Percentiles rank a stretch among this genome's conserved stretches.
Evolutionary conservation across 2,888 invertebrate species (phyloP).

Genomic region (Notodonta ziczac): DNA sequence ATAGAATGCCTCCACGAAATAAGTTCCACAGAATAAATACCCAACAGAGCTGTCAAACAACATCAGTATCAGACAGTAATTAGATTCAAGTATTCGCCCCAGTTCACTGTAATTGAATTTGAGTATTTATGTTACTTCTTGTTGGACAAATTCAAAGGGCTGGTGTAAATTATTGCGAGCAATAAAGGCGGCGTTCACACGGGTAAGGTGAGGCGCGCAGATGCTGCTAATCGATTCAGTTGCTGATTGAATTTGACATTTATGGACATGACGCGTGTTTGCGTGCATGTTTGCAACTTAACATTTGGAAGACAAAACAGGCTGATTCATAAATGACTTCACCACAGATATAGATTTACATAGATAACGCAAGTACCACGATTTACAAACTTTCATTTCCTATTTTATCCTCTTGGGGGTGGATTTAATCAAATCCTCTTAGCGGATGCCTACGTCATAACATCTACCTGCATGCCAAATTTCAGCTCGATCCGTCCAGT

Average conservation of each 20-base stretch:
- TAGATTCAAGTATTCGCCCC: not conserved
- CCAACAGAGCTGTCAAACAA: not conserved
- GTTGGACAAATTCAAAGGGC: slow-evolving; percentile 2
- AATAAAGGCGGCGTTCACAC: not conserved
- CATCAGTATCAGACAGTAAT: slow-evolving; percentile 1
- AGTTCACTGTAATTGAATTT: slow-evolving; percentile 4
- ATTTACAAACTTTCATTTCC: too few species aligned
- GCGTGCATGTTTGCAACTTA: not conserved
- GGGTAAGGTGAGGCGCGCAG: not conserved
- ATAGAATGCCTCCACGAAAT: too few species aligned
- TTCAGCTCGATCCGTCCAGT: too few species aligned
- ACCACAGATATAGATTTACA: too few species aligned
- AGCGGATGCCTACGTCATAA: too few species aligned
- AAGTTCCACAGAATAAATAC: not conserved
- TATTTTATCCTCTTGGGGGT: too few species aligned
- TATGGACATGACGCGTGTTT: not conserved
- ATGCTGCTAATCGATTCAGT: not conserved
- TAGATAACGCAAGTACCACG: too few species aligned
- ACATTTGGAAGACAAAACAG: not conserved
- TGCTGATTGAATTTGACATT: not conserved
- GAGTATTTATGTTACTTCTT: slow-evolving; percentile 6
- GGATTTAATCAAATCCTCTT: too few species aligned
- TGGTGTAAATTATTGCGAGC: not conserved
- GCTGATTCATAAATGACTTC: not conserved
- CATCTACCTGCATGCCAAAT: too few species aligned